Percentiles rank a stretch among this genome's conserved stretches.
phyloP scores from a whole-genome alignment of 2,113 vertebrate genomes.

The Clarias gariepinus region DNA sequence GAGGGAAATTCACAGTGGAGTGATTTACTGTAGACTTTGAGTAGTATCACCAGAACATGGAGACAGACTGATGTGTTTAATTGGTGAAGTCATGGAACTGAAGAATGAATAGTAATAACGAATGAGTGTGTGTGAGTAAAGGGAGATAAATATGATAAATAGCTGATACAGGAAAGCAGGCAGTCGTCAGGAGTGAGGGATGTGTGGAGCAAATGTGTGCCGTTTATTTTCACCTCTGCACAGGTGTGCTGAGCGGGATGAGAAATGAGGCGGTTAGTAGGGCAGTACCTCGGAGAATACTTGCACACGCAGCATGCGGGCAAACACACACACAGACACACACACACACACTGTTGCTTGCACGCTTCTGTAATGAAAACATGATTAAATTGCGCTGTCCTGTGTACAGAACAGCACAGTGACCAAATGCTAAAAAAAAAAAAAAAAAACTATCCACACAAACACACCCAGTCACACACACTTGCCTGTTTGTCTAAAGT shows the following conservation, averaged over 20 bases:
- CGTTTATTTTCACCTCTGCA: slow-evolving; percentile 54
- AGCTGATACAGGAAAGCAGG: slow-evolving; percentile 8
- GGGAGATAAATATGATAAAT: not conserved
- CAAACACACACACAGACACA: slow-evolving; percentile 35
- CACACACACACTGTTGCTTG: slow-evolving; percentile 25
- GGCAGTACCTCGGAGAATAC: slow-evolving; percentile 53
- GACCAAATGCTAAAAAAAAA: not conserved
- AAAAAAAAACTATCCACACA: not conserved
- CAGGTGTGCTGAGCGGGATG: slow-evolving; percentile 56
- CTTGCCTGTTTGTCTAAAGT: not conserved
- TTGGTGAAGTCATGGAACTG: not conserved
- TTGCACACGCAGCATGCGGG: not conserved
- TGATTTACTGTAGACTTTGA: slow-evolving; percentile 7
- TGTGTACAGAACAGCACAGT: not conserved
- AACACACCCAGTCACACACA: not conserved
- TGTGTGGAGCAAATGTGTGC: slow-evolving; percentile 44
- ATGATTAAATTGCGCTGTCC: not conserved
- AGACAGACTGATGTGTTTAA: not conserved
- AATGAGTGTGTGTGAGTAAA: not conserved
- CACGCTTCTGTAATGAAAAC: slow-evolving; percentile 42
- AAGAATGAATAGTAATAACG: not conserved
- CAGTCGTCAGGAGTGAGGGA: slow-evolving; percentile 23
- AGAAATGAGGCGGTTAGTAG: slow-evolving; percentile 57
- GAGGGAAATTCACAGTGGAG: not conserved
- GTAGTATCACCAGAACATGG: slow-evolving; percentile 1